Evolutionary conservation across 2,888 invertebrate genomes (phyloP), one percentile per base, ranked within the genome.

Genomic region (Oeneis ivallda): DNA sequence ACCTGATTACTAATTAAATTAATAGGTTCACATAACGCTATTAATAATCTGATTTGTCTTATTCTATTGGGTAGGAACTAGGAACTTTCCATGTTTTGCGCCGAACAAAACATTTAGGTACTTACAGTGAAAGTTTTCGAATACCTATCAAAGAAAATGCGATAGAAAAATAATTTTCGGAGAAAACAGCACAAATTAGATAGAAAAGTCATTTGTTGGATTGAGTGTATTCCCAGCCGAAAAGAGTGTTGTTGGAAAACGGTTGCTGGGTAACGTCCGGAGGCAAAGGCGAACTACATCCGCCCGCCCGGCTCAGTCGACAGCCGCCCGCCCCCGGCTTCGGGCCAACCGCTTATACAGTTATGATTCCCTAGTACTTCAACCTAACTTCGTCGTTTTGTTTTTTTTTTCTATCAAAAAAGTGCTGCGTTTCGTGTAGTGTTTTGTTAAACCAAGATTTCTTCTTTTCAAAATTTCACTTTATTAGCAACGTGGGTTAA

Each of bases 231-330:
- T 65, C 65, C 57, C 52, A 37, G 67, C 15, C 54, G 41, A 69
- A 67, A 62, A 67, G 77, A 74, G 79, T 79, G 85, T 84, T 90
- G 90, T 90, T 90, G 86, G 86, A 81, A 81, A 85, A 78, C 84
- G 80, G 90, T 91, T 90, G 89, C 91, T 68, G 69, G 72, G 91
- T 77, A 78, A 91, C 90, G 79, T 72, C 64, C 66, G 78, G 79
- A 75, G 77, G 76, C 77, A 81, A 79, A 74, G 77, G 76, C 78
- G 7, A 81, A 81, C 81, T 79, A 84, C 86, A 86, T 86, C 86
- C 86, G 75, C 70, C 72, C 70, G 57, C 70, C 72, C 70, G 57
- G 67, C 68, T 74, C 87, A 89, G 89, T 89, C 84, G 75, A 80
- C 76, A 75, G 79, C 78, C 86, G 84, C 78, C 86, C 87, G 89